phyloP scores from a whole-genome alignment of 2,113 vertebrate species.

The Tricholaema leucomelas region DNA sequence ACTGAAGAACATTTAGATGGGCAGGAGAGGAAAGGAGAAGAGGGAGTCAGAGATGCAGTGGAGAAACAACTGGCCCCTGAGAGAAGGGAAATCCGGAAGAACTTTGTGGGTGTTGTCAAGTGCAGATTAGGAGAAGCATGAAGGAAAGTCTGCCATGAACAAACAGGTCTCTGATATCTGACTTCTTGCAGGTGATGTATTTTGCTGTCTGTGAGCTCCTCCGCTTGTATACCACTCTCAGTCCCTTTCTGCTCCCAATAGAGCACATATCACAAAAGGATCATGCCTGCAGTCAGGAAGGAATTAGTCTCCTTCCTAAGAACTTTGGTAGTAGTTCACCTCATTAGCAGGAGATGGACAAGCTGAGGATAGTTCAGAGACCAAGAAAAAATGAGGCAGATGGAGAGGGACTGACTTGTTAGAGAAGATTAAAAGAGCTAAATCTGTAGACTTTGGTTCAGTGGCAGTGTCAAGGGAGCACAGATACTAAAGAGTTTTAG shows the following conservation, averaged over 20 bases:
- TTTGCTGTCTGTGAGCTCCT: neutral
- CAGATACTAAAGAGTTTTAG: neutral
- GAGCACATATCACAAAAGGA: accelerated
- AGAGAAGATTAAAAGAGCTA: neutral
- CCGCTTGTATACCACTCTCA: neutral
- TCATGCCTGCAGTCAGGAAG: neutral
- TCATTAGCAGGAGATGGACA: neutral
- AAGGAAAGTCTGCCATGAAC: neutral
- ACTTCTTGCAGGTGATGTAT: neutral
- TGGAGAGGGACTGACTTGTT: neutral
- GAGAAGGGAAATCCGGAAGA: neutral
- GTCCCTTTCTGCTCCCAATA: neutral
- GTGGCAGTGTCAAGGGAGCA: neutral
- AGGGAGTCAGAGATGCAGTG: neutral
- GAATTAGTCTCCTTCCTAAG: neutral
- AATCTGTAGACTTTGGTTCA: neutral
- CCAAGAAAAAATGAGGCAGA: neutral
- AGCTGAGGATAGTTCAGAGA: neutral
- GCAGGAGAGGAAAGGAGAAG: neutral
- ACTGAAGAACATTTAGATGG: neutral
- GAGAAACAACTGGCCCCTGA: neutral
- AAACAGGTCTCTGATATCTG: neutral
- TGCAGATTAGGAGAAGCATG: neutral
- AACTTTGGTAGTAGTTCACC: neutral
- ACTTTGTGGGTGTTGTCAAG: neutral